Evolutionary conservation across 2,113 vertebrate genomes (phyloP).

Genomic region (Anguilla rostrata): DNA sequence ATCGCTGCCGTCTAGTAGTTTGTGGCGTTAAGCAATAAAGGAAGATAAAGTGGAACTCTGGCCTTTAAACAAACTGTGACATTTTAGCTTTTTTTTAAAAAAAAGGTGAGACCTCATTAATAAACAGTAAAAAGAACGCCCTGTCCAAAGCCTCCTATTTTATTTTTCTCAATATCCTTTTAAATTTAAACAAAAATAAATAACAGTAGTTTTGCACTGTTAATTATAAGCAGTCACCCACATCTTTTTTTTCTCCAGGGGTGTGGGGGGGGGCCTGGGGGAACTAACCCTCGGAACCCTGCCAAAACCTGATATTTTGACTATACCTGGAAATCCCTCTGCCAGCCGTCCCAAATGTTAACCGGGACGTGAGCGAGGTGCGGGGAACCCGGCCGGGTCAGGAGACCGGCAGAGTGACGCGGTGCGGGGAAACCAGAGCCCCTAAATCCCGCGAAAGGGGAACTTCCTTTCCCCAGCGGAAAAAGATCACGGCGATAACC

Average conservation of each 20-base stretch:
- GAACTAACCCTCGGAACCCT: slow-evolving; percentile 36
- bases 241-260: neutral
- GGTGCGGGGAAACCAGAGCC: neutral
- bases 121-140: too few relatives aligned
- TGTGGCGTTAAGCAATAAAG: too few relatives aligned
- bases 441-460: neutral
- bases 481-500: neutral
- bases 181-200: neutral
- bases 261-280: too few relatives aligned
- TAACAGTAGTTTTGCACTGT: neutral
- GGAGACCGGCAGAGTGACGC: neutral
- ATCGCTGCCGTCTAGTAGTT: too few relatives aligned
- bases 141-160: too few relatives aligned
- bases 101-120: too few relatives aligned
- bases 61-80: too few relatives aligned
- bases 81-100: too few relatives aligned
- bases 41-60: too few relatives aligned
- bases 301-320: slow-evolving; percentile 23
- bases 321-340: slow-evolving; percentile 41
- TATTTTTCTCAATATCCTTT: too few relatives aligned
- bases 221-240: neutral
- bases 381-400: slow-evolving; percentile 39
- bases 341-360: slow-evolving; percentile 51
- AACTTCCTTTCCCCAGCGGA: neutral
- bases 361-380: slow-evolving; percentile 41